Percentiles rank a stretch among this genome's conserved stretches.
These are phyloP conservation scores for Phalacrocorax aristotelis DNA, from an alignment of 2,113 vertebrate genomes.

Conservation along the genomic window DNA sequence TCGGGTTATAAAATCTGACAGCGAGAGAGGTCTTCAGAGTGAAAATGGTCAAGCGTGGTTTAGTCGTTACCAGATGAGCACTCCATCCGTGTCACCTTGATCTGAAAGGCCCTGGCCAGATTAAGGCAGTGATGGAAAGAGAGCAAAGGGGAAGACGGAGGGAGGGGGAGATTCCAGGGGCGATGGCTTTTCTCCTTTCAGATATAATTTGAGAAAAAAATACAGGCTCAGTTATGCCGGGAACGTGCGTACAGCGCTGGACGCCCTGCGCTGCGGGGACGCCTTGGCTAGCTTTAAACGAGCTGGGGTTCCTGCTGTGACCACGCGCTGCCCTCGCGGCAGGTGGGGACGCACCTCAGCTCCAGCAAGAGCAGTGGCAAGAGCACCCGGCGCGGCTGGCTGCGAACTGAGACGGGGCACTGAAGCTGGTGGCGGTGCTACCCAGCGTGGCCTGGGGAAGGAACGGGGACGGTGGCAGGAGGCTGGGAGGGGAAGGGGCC, in stretches of 20 bases:
- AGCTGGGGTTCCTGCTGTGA: background rate
- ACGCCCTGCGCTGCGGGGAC: fast-evolving
- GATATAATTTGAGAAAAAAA: background rate
- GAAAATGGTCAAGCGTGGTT: background rate
- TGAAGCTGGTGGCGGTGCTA: no score
- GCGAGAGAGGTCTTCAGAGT: background rate
- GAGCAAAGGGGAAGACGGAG: background rate
- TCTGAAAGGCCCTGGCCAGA: background rate
- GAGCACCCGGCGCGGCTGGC: fast-evolving
- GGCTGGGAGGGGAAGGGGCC: background rate
- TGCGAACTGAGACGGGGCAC: no score
- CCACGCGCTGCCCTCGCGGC: background rate
- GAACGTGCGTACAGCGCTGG: fast-evolving
- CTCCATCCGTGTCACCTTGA: background rate
- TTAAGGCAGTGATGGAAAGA: background rate
- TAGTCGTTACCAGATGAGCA: background rate
- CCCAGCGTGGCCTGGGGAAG: background rate
- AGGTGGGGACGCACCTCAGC: background rate
- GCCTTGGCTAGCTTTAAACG: background rate
- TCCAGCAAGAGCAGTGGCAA: background rate
- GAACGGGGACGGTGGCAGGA: background rate
- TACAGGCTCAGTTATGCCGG: background rate
- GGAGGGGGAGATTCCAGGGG: background rate
- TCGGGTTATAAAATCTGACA: constrained; percentile 44
- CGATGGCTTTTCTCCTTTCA: background rate